phyloP scores from a whole-genome alignment of 2,888 invertebrate genomes.

The Ryuthela nishihirai region DNA sequence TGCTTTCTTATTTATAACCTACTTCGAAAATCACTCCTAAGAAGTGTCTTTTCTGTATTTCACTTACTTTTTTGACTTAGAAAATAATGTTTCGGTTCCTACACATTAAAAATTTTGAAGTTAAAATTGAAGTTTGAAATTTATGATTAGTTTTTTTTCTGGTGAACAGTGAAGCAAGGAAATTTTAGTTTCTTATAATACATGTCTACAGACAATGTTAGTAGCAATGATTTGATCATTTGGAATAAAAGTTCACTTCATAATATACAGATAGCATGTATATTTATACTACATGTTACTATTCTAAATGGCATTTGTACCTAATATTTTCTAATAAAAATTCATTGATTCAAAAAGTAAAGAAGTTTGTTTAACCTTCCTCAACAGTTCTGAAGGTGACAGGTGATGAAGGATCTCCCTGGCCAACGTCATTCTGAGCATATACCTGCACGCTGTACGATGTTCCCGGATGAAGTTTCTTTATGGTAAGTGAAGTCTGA shows the following conservation, averaged over 20 bases:
- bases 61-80: too few species aligned
- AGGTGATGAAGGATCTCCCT: constrained; percentile 30
- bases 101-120: too few species aligned
- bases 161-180: too few species aligned
- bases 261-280: background rate
- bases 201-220: background rate
- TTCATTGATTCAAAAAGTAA: background rate
- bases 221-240: background rate
- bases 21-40: too few species aligned
- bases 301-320: background rate
- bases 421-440: constrained; percentile 32
- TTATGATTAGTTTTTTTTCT: too few species aligned
- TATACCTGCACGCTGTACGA: constrained; percentile 31
- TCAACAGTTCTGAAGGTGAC: constrained; percentile 32
- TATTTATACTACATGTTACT: background rate
- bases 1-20: too few species aligned
- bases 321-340: background rate
- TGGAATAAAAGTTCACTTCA: too few species aligned
- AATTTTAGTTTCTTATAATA: too few species aligned
- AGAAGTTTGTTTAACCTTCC: constrained; percentile 12
- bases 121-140: too few species aligned
- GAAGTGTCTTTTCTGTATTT: too few species aligned
- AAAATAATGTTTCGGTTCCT: too few species aligned
- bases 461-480: constrained; percentile 32
- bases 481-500: constrained; percentile 16